A percentile compares a stretch with the other conserved stretches of the same genome.
These are phyloP conservation scores for Crossocerus cetratus DNA, from an alignment of 2,888 invertebrate genomes.

Conservation along the genomic window DNA sequence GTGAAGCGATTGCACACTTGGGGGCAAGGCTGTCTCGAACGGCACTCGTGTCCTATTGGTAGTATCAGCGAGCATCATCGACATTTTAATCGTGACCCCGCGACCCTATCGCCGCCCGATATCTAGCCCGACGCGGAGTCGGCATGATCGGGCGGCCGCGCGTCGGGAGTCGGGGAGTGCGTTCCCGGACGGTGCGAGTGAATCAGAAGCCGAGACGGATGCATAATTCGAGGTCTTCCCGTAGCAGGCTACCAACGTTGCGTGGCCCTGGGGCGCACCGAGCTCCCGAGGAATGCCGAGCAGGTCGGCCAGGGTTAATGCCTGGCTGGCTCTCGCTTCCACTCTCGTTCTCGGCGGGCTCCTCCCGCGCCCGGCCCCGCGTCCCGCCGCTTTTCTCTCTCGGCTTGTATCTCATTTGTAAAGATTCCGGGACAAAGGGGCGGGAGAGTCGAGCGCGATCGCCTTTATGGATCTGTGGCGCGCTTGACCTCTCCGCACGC, in stretches of 20 bases:
- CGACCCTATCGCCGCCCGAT: constrained; percentile 21
- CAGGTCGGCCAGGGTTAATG: constrained; percentile 62
- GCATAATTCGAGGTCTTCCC: constrained; percentile 57
- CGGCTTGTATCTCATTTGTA: constrained; percentile 71
- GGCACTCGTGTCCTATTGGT: neutral
- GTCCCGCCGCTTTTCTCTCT: constrained; percentile 51
- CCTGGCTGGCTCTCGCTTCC: constrained; percentile 28
- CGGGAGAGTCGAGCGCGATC: constrained; percentile 59
- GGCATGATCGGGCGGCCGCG: constrained; percentile 16
- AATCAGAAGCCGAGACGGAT: constrained; percentile 59
- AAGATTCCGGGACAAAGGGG: constrained; percentile 73
- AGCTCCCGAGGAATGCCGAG: constrained; percentile 61
- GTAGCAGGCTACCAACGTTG: constrained; percentile 14
- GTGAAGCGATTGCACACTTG: neutral
- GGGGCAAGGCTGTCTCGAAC: neutral
- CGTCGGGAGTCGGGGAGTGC: neutral
- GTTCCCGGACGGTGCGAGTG: too few species aligned
- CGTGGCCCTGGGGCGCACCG: constrained; percentile 7
- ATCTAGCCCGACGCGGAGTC: constrained; percentile 29
- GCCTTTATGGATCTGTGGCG: constrained; percentile 65
- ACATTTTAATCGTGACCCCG: constrained; percentile 37
- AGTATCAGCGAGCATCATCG: constrained; percentile 20
- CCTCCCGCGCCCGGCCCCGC: constrained; percentile 13
- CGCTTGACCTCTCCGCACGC: constrained; percentile 63
- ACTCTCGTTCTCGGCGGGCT: neutral